Base-by-base conservation (phyloP, 2,888 invertebrate genomes). In the Bibio marci region DNA sequence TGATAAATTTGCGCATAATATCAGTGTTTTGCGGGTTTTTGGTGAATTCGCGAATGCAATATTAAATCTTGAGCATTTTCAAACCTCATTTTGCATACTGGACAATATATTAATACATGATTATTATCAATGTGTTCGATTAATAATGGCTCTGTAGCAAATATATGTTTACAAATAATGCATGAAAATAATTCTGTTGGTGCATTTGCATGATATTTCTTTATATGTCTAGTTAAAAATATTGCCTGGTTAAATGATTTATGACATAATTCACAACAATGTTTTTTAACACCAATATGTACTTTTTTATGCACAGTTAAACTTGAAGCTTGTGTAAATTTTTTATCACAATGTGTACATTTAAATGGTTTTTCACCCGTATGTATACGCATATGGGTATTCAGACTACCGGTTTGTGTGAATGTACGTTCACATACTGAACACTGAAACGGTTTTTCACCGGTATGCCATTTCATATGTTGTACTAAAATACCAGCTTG, bases 391-490 rank as follows among this genome's bases (percentile, higher is more conserved):
- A 61, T 59, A 44, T 62, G 62, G 7, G 60, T 62, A 39, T 59
- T 60, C 10, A 62, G 49, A 41, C 59, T 58, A 32, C 62, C 62
- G 1, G 62, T 59, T 44, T 62, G 62, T 0, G 62, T 62, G 43
- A 62, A 62, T n/a, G 59, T 57, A 34, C 59, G 57, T 47, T 60
- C 59, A 44, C 62, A 62, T 26, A 62, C 50, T 17, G 58, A 58
- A 42, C 61, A 62, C 33, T 58, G 58, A 38, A 60, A 63, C 0
- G 63, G 63, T 40, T 62, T 62, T 43, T 63, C 63, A 11, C 63
- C 63, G 50, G 62, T 58, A 39, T 64, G 63, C 15, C 54, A 54
- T 41, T 63, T 62, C 59, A 63, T 63, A 44, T 64, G 63, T 44
- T 62, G 62, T 30, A 62, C 62, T 37, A 62, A 45, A 46, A 60